Conservation (phyloP, 2,797 vertebrate species). For the Macrochelys suwanniensis region DNA sequence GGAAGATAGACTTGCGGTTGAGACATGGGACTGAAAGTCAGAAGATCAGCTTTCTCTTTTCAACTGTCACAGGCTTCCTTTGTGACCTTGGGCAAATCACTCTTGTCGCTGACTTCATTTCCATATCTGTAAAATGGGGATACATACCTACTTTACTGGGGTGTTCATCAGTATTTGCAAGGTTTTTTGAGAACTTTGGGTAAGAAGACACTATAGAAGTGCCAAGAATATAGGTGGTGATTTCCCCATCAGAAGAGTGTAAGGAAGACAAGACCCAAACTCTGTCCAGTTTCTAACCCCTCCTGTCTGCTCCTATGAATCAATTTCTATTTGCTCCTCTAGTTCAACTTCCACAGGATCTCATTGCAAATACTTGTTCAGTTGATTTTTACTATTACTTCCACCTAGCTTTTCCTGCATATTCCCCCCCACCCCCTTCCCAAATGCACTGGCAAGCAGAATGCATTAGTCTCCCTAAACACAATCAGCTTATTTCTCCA, state of each 20-base stretch:
- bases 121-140: neutral
- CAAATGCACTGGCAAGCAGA: neutral
- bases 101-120: neutral
- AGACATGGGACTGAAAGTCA: neutral
- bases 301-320: neutral
- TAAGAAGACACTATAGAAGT: neutral
- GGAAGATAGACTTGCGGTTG: neutral
- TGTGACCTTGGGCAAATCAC: neutral
- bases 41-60: neutral
- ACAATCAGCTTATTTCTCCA: neutral
- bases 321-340: neutral
- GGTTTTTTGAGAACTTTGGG: neutral
- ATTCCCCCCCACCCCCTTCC: neutral
- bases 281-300: neutral
- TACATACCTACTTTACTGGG: neutral
- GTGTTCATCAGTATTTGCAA: neutral
- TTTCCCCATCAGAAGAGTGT: neutral
- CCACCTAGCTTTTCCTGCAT: neutral
- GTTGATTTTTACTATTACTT: neutral
- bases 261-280: neutral
- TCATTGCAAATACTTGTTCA: slow-evolving; percentile 5
- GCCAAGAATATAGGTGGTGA: neutral
- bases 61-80: neutral
- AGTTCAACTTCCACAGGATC: neutral
- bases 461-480: neutral